Percentiles rank a stretch among this genome's conserved stretches.
phyloP scores from a whole-genome alignment of 2,888 invertebrate genomes.

The Rosalia funebris region DNA sequence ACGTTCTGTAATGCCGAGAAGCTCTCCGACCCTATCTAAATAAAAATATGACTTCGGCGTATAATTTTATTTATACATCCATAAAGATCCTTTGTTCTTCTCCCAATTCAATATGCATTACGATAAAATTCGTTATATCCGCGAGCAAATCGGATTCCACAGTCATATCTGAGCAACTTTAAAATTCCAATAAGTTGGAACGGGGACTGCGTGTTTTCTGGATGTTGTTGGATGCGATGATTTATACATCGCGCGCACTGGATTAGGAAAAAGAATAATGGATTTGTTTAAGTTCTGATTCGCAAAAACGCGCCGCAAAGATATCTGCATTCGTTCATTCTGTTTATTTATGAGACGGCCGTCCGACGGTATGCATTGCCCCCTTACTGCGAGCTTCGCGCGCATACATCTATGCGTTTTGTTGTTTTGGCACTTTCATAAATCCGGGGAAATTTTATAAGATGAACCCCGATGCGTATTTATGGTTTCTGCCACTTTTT shows the following conservation, averaged over 20 bases:
- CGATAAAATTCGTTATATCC: constrained; percentile 20
- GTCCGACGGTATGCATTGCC: constrained; percentile 24
- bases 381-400: constrained; percentile 29
- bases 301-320: constrained; percentile 52
- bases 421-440: constrained; percentile 52
- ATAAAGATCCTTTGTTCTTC: constrained; percentile 22
- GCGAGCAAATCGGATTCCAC: constrained; percentile 19
- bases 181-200: constrained; percentile 42
- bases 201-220: constrained; percentile 45
- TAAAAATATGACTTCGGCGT: constrained; percentile 15
- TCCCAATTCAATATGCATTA: constrained; percentile 21
- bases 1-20: constrained; percentile 12
- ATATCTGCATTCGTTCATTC: constrained; percentile 54
- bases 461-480: constrained; percentile 27
- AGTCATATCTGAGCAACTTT: constrained; percentile 35
- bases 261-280: constrained; percentile 54
- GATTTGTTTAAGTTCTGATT: constrained; percentile 53
- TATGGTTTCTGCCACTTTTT: constrained; percentile 14
- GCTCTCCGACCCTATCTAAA: constrained; percentile 1
- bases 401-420: constrained; percentile 41
- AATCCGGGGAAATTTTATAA: constrained; percentile 36
- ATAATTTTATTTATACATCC: constrained; percentile 25
- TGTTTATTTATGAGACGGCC: constrained; percentile 49
- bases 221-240: constrained; percentile 49
- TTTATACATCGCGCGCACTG: constrained; percentile 50